These are phyloP conservation scores for Archilochus colubris DNA, from an alignment of 2,113 vertebrate genomes.

Conservation along the genomic window DNA sequence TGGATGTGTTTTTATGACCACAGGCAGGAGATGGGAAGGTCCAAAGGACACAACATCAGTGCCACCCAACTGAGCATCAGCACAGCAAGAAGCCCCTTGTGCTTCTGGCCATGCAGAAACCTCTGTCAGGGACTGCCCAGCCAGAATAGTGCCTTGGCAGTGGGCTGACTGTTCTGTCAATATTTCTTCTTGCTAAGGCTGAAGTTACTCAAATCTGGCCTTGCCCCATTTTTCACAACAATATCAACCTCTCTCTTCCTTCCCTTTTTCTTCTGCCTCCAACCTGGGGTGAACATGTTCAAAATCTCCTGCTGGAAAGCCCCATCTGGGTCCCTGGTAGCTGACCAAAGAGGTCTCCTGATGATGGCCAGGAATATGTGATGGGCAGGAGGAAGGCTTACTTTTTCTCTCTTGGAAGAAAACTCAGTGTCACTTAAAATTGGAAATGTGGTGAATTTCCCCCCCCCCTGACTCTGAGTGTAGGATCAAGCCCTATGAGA, in stretches of 20 bases:
- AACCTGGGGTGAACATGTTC: background rate
- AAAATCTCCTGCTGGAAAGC: background rate
- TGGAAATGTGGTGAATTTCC: background rate
- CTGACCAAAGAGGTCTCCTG: background rate
- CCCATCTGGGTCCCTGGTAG: background rate
- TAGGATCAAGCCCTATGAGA: background rate
- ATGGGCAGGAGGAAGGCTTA: background rate
- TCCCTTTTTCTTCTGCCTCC: background rate
- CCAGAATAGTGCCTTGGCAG: constrained; percentile 18
- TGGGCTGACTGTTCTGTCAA: background rate
- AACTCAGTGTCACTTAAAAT: background rate
- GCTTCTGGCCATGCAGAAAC: background rate
- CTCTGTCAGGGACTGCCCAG: background rate
- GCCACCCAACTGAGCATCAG: background rate
- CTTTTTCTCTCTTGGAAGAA: background rate
- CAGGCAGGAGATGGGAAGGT: background rate
- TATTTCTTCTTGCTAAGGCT: background rate
- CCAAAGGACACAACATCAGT: background rate
- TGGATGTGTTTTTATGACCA: background rate
- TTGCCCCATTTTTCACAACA: constrained; percentile 2
- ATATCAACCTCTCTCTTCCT: background rate
- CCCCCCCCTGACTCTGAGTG: background rate
- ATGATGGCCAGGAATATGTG: background rate
- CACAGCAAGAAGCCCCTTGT: background rate
- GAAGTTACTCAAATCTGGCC: background rate